Evolutionary conservation across 2,888 invertebrate species (phyloP).

Genomic region (Tigriopus californicus): DNA sequence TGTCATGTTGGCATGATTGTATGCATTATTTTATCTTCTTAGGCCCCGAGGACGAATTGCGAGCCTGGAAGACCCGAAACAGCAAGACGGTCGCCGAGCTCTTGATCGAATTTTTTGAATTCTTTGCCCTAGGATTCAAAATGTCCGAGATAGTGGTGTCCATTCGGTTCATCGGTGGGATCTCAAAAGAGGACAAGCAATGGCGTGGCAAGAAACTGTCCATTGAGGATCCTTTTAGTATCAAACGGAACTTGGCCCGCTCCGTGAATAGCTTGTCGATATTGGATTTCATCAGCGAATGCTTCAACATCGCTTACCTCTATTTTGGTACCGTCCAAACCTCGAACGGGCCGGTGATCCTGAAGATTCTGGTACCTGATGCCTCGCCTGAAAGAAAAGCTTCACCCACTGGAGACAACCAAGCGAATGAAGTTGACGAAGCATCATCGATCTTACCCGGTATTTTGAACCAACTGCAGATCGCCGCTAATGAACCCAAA

Average conservation of each 20-base stretch:
- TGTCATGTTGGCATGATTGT: not conserved
- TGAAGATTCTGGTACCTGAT: slow-evolving; percentile 17
- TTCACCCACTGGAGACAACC: not conserved
- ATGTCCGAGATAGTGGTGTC: slow-evolving; percentile 22
- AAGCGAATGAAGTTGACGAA: not conserved
- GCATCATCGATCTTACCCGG: not conserved
- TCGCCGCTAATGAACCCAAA: not conserved
- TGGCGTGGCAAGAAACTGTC: slow-evolving; percentile 26
- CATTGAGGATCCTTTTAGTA: slow-evolving; percentile 25
- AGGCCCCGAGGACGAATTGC: slow-evolving; percentile 20
- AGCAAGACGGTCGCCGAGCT: slow-evolving; percentile 24
- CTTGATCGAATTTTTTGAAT: slow-evolving; percentile 27
- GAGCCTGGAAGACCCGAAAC: slow-evolving; percentile 23
- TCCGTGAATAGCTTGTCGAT: not conserved
- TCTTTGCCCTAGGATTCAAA: slow-evolving; percentile 24
- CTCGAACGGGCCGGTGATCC: slow-evolving; percentile 25
- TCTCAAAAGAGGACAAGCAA: slow-evolving; percentile 23
- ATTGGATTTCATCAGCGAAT: not conserved
- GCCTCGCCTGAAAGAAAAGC: no score
- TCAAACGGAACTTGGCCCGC: not conserved
- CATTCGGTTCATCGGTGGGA: slow-evolving; percentile 20
- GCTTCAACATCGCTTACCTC: slow-evolving; percentile 28
- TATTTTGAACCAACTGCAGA: not conserved
- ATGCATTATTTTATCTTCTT: slow-evolving; percentile 13
- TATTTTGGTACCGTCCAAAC: slow-evolving; percentile 32